phyloP scores from a whole-genome alignment of 2,113 vertebrate species.

The Callionymus lyra region DNA sequence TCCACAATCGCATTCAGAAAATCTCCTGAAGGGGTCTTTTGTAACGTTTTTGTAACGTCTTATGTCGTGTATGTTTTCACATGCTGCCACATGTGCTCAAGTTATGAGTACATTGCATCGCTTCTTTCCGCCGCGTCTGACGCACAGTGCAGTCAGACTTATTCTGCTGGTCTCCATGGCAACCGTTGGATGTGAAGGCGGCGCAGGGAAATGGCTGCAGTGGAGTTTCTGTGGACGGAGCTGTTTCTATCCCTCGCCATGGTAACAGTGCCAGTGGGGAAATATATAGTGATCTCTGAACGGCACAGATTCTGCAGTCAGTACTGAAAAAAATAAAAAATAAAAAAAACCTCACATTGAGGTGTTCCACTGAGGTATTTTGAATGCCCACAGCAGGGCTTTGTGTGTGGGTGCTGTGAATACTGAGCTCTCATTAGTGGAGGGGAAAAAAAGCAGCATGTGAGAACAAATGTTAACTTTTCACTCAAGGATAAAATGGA shows the following conservation, averaged over 20 bases:
- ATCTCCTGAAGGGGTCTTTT: conserved; percentile 33
- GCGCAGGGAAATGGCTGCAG: conserved; percentile 56
- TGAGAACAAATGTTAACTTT: conserved; percentile 34
- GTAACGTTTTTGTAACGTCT: conserved; percentile 4
- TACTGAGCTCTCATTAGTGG: conserved; percentile 41
- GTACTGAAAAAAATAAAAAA: conserved; percentile 2
- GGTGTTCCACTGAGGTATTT: conserved; percentile 39
- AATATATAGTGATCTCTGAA: conserved; percentile 52
- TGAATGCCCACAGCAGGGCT: conserved; percentile 22
- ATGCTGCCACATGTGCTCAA: conserved; percentile 33
- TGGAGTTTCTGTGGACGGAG: conserved; percentile 52
- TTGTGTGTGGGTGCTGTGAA: conserved; percentile 37
- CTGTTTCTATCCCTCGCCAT: conserved; percentile 60
- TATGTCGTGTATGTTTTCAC: conserved; percentile 11
- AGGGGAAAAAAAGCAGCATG: conserved; percentile 26
- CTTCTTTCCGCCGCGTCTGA: too few relatives aligned
- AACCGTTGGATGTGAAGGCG: conserved; percentile 55
- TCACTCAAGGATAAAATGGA: conserved; percentile 10
- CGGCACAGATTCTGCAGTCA: conserved; percentile 32
- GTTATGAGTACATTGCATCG: too few relatives aligned
- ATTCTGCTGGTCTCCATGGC: conserved; percentile 55
- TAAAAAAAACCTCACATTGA: conserved; percentile 36
- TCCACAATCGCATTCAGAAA: conserved; percentile 32
- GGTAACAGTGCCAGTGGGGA: conserved; percentile 63
- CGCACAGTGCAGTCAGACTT: conserved; percentile 62